Evolutionary conservation across 2,888 invertebrate genomes (phyloP), one percentile per base, ranked within the genome.

Genomic region (Drosophila anceps): DNA sequence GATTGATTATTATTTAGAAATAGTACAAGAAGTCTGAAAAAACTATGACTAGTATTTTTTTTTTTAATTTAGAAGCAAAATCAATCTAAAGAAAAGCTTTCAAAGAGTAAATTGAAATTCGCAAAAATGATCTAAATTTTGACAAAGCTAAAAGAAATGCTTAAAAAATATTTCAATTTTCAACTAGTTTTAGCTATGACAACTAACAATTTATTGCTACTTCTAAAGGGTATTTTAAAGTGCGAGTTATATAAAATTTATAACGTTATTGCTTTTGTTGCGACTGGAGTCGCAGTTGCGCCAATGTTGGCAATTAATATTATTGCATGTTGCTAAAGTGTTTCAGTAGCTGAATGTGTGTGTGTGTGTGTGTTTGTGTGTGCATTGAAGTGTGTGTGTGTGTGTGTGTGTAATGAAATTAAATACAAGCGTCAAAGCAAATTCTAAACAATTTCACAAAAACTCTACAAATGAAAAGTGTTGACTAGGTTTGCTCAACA

Each of bases 291-390:
- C 55, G 76, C 81, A 82, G 79, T 88, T 88, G 68, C 73, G 65
- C 87, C 87, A 84, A 88, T 88, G 87, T 76, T 81, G 80, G 89
- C 89, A 85, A 85, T 85, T 85, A 85, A 88, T 85, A 85, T 85
- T 85, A 86, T 86, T 86, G 86, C 86, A 89, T 89, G 84, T 82
- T 71, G 73, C 72, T 62, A 67, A 70, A 67, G 62, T 63, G 70
- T 77, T 61, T 65, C 8, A 43, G 46, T 46, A 37, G 69, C 51
- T 72, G 46, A 54, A 39, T 53, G 37, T 51, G 48, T 69, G 66
- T 57, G 65, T 51, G 55, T 57, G 60, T 58, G 37, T 61, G 41
- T 24, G 29, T 44, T 29, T 63, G 46, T 48, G 51, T 55, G 61
- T 59, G 48, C 67, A 53, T 54, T 53, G 63, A 44, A 15, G 24